Evolutionary conservation across 2,797 vertebrate species (phyloP), one percentile per base, ranked within the genome.

Genomic region (Clangula hyemalis): DNA sequence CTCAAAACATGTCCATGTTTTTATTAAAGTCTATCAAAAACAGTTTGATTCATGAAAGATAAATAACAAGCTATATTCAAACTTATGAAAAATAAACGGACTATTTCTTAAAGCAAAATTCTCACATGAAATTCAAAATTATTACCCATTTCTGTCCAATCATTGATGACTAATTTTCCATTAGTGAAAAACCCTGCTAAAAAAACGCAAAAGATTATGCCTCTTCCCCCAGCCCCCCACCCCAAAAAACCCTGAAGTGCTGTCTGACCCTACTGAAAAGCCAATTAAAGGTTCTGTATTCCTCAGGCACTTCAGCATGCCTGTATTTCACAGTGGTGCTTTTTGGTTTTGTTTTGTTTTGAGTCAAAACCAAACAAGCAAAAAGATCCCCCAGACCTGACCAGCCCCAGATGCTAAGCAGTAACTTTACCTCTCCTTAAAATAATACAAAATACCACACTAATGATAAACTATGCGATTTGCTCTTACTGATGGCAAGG

Each of bases 401-500:
- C 10, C 27, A 78, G 45, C 45, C 12, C 2, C 24, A 47, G 45
- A 3, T 53, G 34, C 45, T 73, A 71, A 71, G 41, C 43, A 49
- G n/a, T 70, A 61, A 58, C 45, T 85, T 85, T 89, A 49, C 32
- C 92, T 65, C 41, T 90, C 43, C 43, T 79, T 88, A 70, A 24
- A 87, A 49, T 87, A 95, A 73, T 73, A 95, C 83, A 54, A 92
- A 85, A n/a, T 73, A 86, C 85, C 62, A 73, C 89, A 90, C 83
- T 91, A 96, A 95, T 89, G 83, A 88, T 93, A 89, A 76, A 85
- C 78, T 94, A 71, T 72, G 71, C 28, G 61, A 95, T 91, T 91
- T 96, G 90, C 77, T 93, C 80, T 91, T 93, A 95, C 82, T 92
- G 94, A 95, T 90, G 68, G 86, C 70, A 95, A 94, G 95, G 94